Evolutionary conservation across 2,797 vertebrate genomes (phyloP).

Genomic region (Okamejei kenojei): DNA sequence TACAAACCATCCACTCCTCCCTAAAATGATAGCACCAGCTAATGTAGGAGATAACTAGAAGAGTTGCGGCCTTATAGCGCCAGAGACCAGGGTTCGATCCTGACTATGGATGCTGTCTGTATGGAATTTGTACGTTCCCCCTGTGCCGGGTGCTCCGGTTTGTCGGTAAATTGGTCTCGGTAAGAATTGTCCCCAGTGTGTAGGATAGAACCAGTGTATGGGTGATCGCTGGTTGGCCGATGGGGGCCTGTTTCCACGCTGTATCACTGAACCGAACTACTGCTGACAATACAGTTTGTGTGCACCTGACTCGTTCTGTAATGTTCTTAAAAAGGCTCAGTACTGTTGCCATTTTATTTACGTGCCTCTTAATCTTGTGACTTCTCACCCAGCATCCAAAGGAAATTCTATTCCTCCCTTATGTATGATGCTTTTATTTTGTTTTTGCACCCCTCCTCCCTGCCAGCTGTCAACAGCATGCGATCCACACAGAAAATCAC

Average conservation of each 20-base stretch:
- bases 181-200: no score
- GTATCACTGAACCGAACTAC: conserved; percentile 40
- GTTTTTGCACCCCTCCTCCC: conserved; percentile 45
- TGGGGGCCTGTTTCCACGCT: no score
- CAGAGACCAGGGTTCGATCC: no score
- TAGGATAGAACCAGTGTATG: no score
- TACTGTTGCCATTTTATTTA: conserved; percentile 47
- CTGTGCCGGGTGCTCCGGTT: no score
- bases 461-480: conserved; percentile 61
- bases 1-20: neutral
- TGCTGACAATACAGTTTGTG: conserved; percentile 49
- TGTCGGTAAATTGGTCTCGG: no score
- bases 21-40: conserved; percentile 38
- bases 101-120: no score
- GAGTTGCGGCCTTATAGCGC: no score
- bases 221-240: no score
- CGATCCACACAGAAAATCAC: conserved; percentile 60
- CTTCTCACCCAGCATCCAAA: conserved; percentile 53
- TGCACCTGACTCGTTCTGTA: conserved; percentile 62
- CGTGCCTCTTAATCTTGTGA: neutral
- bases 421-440: conserved; percentile 52
- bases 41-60: conserved; percentile 42
- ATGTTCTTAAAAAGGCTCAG: conserved; percentile 41
- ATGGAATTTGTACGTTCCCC: no score
- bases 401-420: conserved; percentile 52